Evolutionary conservation across 2,888 invertebrate species (phyloP).

Genomic region (Tetragnatha montana): DNA sequence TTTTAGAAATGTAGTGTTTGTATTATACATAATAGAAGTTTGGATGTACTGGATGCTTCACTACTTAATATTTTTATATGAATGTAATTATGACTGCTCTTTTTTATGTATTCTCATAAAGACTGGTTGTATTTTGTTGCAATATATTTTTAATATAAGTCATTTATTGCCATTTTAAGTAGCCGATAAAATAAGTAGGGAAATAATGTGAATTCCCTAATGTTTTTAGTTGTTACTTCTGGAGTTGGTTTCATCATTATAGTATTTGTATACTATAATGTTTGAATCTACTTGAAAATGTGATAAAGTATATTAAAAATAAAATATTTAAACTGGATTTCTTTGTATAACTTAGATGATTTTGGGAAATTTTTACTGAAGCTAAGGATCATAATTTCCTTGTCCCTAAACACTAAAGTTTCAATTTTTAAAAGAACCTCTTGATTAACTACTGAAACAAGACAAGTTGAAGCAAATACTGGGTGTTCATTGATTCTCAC

Average conservation of each 20-base stretch:
- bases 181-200: background rate
- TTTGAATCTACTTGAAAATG: constrained; percentile 5
- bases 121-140: constrained; percentile 4
- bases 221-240: background rate
- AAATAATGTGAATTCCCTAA: background rate
- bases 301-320: constrained; percentile 20
- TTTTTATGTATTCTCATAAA: background rate
- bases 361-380: too few species aligned
- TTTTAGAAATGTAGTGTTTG: background rate
- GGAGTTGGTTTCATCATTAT: constrained; percentile 6
- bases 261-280: constrained; percentile 10
- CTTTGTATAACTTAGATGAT: background rate
- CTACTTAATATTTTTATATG: constrained; percentile 17
- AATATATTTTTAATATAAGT: background rate
- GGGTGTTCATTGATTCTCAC: background rate
- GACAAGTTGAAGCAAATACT: background rate
- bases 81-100: background rate
- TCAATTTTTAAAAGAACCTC: background rate
- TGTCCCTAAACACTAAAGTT: background rate
- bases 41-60: background rate
- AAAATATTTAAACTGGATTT: constrained; percentile 15
- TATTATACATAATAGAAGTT: background rate
- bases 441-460: background rate
- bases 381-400: background rate
- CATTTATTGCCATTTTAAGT: constrained; percentile 3